Evolutionary conservation across 2,797 vertebrate genomes (phyloP).

Genomic region (Odontamblyopus lacepedii): DNA sequence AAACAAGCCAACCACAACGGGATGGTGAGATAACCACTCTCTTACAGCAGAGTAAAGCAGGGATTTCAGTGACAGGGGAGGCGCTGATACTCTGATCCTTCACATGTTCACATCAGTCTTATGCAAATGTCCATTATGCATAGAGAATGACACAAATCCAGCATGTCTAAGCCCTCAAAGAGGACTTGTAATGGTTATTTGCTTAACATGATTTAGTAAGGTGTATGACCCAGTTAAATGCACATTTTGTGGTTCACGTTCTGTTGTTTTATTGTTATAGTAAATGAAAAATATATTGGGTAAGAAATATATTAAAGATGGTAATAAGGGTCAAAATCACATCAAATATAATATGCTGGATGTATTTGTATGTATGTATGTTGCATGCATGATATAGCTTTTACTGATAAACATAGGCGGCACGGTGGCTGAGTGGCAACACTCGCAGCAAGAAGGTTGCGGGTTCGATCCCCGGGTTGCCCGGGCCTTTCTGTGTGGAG

Average conservation of each 20-base stretch:
- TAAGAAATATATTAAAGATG: not conserved
- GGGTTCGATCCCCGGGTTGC: too few relatives aligned
- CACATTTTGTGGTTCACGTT: constrained; percentile 31
- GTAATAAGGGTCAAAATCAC: not conserved
- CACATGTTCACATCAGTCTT: constrained; percentile 73
- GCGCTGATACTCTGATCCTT: constrained; percentile 70
- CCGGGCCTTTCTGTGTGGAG: too few relatives aligned
- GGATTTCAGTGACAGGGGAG: constrained; percentile 62
- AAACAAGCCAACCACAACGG: constrained; percentile 17
- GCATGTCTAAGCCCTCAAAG: constrained; percentile 73
- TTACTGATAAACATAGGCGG: too few relatives aligned
- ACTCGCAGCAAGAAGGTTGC: too few relatives aligned
- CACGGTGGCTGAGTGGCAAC: too few relatives aligned
- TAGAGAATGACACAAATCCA: constrained; percentile 74
- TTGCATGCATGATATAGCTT: too few relatives aligned
- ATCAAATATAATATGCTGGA: not conserved
- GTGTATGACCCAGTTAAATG: constrained; percentile 67
- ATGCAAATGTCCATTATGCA: constrained; percentile 73
- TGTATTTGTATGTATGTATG: too few relatives aligned
- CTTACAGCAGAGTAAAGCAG: constrained; percentile 46
- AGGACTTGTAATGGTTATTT: constrained; percentile 61
- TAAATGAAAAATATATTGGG: not conserved
- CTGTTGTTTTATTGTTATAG: constrained; percentile 20
- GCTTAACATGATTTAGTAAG: constrained; percentile 73
- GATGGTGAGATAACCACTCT: constrained; percentile 26